Conservation (phyloP, 2,797 vertebrate genomes). For the Parauchenoglanis punctatus region DNA sequence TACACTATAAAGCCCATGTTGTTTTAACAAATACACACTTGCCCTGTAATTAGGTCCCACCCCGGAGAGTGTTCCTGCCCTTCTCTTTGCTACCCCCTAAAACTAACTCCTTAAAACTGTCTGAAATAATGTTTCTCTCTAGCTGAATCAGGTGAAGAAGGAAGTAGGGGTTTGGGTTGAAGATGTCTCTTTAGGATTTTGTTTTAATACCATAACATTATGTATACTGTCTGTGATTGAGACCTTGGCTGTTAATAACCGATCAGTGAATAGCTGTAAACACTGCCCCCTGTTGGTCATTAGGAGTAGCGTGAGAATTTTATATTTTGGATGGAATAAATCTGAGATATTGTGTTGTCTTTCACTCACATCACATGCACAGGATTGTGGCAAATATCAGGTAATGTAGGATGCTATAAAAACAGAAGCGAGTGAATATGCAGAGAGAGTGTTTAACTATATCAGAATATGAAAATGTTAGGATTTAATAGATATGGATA, state of each 20-base stretch:
- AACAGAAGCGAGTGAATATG: not conserved
- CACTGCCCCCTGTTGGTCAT: conserved; percentile 8
- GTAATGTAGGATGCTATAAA: not conserved
- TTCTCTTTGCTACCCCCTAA: no score
- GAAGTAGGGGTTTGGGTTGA: not conserved
- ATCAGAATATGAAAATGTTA: not conserved
- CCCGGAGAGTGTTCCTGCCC: not conserved
- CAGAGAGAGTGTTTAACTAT: not conserved
- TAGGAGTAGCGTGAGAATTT: not conserved
- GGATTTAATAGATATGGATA: not conserved
- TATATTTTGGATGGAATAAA: not conserved
- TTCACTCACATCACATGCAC: not conserved
- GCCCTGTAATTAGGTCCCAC: not conserved
- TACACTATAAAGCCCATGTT: not conserved
- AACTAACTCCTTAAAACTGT: not conserved
- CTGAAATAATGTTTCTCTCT: not conserved
- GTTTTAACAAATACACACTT: not conserved
- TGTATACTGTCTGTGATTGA: not conserved
- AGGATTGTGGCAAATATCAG: not conserved
- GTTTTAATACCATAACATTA: not conserved
- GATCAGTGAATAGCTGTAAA: not conserved
- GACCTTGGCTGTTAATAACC: not conserved
- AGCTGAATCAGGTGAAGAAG: not conserved
- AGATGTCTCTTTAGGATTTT: not conserved
- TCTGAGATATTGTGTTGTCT: not conserved